These are phyloP conservation scores for Trachemys scripta DNA, from an alignment of 2,113 vertebrate species.

Conservation along the genomic window DNA sequence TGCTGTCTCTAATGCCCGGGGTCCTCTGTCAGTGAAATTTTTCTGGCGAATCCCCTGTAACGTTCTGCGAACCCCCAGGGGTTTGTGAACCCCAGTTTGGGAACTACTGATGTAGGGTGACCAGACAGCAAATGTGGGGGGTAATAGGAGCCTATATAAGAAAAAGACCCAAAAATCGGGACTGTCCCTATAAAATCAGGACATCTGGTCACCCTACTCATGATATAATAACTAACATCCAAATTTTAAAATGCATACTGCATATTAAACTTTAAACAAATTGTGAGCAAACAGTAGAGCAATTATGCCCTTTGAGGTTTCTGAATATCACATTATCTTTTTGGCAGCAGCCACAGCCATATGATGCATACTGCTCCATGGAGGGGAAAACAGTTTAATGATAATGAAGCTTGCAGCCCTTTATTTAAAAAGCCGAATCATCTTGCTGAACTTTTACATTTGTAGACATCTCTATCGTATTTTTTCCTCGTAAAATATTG, in stretches of 20 bases:
- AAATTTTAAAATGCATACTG: background rate
- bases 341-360: background rate
- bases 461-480: background rate
- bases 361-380: background rate
- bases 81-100: too few species aligned
- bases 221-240: background rate
- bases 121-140: too few species aligned
- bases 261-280: background rate
- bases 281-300: background rate
- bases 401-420: background rate
- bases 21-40: too few species aligned
- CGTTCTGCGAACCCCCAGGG: too few species aligned
- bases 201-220: background rate
- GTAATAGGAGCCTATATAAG: too few species aligned
- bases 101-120: too few species aligned
- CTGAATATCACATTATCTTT: background rate
- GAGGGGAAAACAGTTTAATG: background rate
- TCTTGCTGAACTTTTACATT: background rate
- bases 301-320: background rate
- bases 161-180: too few species aligned
- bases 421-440: background rate
- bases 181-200: too few species aligned
- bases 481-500: background rate
- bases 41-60: too few species aligned
- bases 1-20: too few species aligned